Evolutionary conservation across 2,797 vertebrate species (phyloP), one percentile per base, ranked within the genome.

Genomic region (Orientallactaga sibirica): DNA sequence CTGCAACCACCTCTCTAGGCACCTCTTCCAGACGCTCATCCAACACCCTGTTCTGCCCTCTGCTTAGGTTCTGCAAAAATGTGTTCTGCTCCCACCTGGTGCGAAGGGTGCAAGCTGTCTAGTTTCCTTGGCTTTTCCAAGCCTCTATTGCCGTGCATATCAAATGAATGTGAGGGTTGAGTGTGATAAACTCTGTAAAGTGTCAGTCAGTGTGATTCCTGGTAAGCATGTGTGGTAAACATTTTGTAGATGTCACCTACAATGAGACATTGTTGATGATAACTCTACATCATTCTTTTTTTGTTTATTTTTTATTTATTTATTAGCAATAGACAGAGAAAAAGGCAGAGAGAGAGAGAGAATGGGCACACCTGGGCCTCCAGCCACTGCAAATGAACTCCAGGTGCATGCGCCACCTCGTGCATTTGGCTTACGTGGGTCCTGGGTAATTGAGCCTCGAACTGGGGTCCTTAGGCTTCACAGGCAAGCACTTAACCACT

Each of bases 251-350:
- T 16, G 5, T 27, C 33, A n/a, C 24, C 77, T 48, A 43, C 66
- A 67, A 0, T 7, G 10, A 55, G 24, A 22, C 41, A 3, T 3
- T 12, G 7, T 24, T 37, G 27, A 20, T 18, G 18, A 29, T 20
- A 11, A 43, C 52, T 64, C 61, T 10, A 15, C 33, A 10, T 52
- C 7, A 41, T 15, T 70, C 33, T 37, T 37, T 37, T 37, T 37
- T 37, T 37, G 33, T 37, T 37, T 37, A 37, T 37, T 37, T 37
- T 37, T 37, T 37, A 37, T 37, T 37, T 37, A 37, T 37, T 37
- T 37, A 37, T 37, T 37, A 37, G 33, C 33, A 37, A 37, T 2
- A 37, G 33, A 37, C 33, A 37, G 33, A 37, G 33, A 37, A 37
- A 37, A 37, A 37, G 33, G 33, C 33, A 37, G 33, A 37, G 33